phyloP scores from a whole-genome alignment of 2,888 invertebrate genomes.

The Zonitis immaculata region DNA sequence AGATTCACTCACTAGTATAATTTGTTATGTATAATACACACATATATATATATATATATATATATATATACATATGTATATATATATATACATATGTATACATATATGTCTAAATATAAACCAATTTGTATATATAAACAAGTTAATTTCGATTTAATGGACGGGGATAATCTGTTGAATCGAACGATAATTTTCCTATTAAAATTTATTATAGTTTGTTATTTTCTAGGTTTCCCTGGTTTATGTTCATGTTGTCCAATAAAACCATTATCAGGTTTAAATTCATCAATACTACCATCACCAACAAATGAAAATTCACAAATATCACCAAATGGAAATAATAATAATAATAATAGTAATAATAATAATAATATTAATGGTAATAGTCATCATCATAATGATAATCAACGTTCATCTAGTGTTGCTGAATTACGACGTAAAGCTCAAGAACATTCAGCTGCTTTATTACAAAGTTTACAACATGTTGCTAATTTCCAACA shows the following conservation, averaged over 20 bases:
- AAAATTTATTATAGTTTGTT: too few species aligned
- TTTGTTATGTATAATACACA: too few species aligned
- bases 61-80: not conserved
- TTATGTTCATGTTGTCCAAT: constrained; percentile 78
- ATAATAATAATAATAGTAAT: not conserved
- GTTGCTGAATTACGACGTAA: constrained; percentile 89
- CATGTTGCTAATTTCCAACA: constrained; percentile 59
- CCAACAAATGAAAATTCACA: constrained; percentile 45
- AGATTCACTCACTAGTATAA: constrained; percentile 22
- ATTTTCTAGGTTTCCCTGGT: constrained; percentile 68
- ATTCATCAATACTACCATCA: constrained; percentile 34
- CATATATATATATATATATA: not conserved
- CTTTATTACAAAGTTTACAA: constrained; percentile 70
- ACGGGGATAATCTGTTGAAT: too few species aligned
- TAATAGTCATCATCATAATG: constrained; percentile 10
- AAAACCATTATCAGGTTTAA: constrained; percentile 51
- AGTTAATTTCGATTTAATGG: not conserved
- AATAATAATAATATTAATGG: not conserved
- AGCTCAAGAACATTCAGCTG: constrained; percentile 93
- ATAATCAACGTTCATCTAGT: constrained; percentile 76
- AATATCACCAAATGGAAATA: constrained; percentile 38
- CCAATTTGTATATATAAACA: too few species aligned
- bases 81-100: not conserved
- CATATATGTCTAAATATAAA: too few species aligned
- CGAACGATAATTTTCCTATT: too few species aligned